These are phyloP conservation scores for Oncorhynchus keta DNA, from an alignment of 2,113 vertebrate genomes.

Conservation along the genomic window DNA sequence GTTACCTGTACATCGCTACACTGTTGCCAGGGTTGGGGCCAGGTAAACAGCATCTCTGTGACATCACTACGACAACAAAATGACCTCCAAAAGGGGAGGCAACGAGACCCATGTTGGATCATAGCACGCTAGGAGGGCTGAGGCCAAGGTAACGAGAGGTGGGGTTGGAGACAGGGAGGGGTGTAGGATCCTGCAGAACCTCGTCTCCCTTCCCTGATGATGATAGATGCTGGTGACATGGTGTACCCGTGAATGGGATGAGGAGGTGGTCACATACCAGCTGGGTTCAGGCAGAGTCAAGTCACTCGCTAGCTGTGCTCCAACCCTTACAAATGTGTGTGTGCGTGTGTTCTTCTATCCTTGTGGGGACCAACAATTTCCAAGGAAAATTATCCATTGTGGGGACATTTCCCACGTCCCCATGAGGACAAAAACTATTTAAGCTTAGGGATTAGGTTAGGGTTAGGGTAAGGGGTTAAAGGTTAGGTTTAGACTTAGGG, in stretches of 20 bases:
- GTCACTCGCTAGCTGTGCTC: conserved; percentile 56
- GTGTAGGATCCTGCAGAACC: conserved; percentile 39
- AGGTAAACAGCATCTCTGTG: conserved; percentile 27
- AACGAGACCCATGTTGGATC: conserved; percentile 21
- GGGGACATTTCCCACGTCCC: no score
- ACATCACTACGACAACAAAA: conserved; percentile 34
- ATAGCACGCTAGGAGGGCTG: not conserved
- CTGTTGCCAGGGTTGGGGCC: not conserved
- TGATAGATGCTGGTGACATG: conserved; percentile 25
- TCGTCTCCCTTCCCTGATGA: conserved; percentile 21
- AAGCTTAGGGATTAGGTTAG: no score
- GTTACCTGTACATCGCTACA: not conserved
- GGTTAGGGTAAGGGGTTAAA: no score
- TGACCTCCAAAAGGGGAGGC: conserved; percentile 21
- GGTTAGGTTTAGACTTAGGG: no score
- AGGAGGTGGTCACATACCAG: conserved; percentile 61
- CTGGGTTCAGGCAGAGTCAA: conserved; percentile 74
- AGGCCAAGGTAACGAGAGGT: conserved; percentile 32
- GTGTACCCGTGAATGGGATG: conserved; percentile 31
- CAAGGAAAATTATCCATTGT: not conserved
- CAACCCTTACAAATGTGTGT: conserved; percentile 65
- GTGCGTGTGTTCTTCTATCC: not conserved
- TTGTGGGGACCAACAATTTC: no score
- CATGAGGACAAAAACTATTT: no score
- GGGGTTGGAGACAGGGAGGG: conserved; percentile 1